These are phyloP conservation scores for Orestias chungarensis DNA, from an alignment of 2,797 vertebrate genomes.

Conservation along the genomic window DNA sequence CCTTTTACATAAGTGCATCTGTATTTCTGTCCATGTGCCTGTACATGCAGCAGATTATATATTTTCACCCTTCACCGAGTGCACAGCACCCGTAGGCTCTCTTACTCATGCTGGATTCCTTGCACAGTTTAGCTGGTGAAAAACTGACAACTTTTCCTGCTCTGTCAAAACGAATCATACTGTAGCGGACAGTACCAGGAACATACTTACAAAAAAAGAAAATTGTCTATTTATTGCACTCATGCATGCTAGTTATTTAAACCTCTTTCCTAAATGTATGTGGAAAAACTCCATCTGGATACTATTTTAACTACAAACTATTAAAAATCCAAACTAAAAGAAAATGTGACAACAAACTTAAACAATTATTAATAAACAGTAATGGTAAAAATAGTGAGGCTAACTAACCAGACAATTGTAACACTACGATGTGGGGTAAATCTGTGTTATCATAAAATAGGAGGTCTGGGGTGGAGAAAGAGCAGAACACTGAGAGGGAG, in stretches of 20 bases:
- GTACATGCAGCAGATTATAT: conserved; percentile 42
- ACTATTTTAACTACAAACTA: background rate
- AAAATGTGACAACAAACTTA: background rate
- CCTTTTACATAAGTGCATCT: conserved; percentile 4
- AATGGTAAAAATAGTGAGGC: background rate
- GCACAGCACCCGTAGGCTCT: conserved; percentile 49
- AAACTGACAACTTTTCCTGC: conserved; percentile 20
- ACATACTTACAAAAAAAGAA: background rate
- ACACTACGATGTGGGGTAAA: background rate
- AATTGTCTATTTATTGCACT: conserved; percentile 8
- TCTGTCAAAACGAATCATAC: conserved; percentile 28
- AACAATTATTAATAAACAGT: background rate
- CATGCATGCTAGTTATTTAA: background rate
- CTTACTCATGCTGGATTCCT: conserved; percentile 45
- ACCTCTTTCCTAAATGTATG: background rate
- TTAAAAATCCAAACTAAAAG: background rate
- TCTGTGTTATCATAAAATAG: background rate
- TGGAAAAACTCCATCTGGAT: conserved; percentile 1
- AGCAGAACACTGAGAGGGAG: too few species aligned
- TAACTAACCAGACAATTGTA: background rate
- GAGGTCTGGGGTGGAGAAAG: too few species aligned
- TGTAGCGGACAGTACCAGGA: conserved; percentile 8
- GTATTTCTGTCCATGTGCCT: conserved; percentile 8
- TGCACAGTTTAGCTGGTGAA: conserved; percentile 41
- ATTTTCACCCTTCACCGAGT: conserved; percentile 54